phyloP scores from a whole-genome alignment of 1,140 invertebrate species.

The Drosophila lacteicornis region DNA sequence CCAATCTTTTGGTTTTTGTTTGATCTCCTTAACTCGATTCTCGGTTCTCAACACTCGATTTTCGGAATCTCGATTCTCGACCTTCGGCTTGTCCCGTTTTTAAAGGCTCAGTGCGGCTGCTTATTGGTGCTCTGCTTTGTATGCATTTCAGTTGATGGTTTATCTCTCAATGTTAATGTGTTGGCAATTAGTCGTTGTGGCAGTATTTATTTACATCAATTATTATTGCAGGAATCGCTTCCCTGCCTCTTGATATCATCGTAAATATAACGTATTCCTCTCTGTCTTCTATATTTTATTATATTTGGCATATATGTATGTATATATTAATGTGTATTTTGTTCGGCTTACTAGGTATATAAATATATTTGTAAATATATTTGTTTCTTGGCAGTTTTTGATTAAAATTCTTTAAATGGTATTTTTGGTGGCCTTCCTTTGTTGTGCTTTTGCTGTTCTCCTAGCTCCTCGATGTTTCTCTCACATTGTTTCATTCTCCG shows the following conservation, averaged over 20 bases:
- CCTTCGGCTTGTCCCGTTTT: no score
- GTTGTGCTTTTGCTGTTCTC: slow-evolving; percentile 38
- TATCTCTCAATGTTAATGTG: slow-evolving; percentile 33
- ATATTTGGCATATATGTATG: slow-evolving; percentile 22
- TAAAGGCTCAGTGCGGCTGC: slow-evolving; percentile 7
- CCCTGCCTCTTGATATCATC: slow-evolving; percentile 11
- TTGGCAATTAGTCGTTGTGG: slow-evolving; percentile 47
- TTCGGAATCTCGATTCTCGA: no score
- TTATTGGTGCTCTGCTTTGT: slow-evolving; percentile 53
- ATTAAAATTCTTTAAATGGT: slow-evolving; percentile 79
- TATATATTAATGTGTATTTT: slow-evolving; percentile 43
- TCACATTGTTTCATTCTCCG: slow-evolving; percentile 28
- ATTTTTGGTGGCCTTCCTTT: slow-evolving; percentile 43
- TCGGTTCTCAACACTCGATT: background rate
- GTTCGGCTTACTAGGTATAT: slow-evolving; percentile 42
- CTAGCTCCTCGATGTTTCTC: slow-evolving; percentile 29
- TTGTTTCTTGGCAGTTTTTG: slow-evolving; percentile 75
- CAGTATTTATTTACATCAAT: slow-evolving; percentile 78
- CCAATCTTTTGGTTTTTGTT: slow-evolving; percentile 11
- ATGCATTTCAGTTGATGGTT: slow-evolving; percentile 54
- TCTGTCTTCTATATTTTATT: slow-evolving; percentile 24
- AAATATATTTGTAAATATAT: slow-evolving; percentile 52
- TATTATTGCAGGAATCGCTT: slow-evolving; percentile 50
- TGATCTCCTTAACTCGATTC: slow-evolving; percentile 1
- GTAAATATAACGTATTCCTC: slow-evolving; percentile 25